Evolutionary conservation across 2,888 invertebrate species (phyloP).

Genomic region (Mechanitis messenoides): DNA sequence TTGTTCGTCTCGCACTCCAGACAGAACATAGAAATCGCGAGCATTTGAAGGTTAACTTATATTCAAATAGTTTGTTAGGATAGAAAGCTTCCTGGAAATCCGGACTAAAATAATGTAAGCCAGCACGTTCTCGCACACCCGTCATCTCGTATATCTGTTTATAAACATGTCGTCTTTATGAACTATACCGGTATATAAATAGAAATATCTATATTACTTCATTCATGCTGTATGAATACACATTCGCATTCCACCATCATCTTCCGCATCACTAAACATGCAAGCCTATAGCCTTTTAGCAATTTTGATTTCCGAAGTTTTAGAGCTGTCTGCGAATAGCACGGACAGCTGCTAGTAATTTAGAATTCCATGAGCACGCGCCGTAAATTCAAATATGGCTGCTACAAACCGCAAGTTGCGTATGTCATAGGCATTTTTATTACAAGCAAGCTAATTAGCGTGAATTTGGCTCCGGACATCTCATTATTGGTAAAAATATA

Average conservation of each 20-base stretch:
- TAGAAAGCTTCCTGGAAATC: constrained; percentile 55
- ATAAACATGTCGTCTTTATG: constrained; percentile 37
- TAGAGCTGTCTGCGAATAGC: constrained; percentile 43
- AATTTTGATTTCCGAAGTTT: constrained; percentile 43
- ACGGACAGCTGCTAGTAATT: constrained; percentile 52
- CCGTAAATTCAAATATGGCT: constrained; percentile 63
- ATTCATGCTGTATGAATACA: not conserved
- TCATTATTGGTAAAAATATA: no score
- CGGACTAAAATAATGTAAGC: constrained; percentile 32
- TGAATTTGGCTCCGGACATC: no score
- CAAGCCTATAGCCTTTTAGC: constrained; percentile 20
- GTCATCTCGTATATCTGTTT: constrained; percentile 44
- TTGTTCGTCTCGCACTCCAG: constrained; percentile 50
- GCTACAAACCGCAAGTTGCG: constrained; percentile 57
- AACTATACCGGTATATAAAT: constrained; percentile 25
- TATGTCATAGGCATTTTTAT: no score
- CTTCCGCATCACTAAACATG: constrained; percentile 7
- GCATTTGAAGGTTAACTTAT: constrained; percentile 64
- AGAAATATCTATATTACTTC: constrained; percentile 7
- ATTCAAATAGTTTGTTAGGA: constrained; percentile 43
- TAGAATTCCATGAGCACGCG: constrained; percentile 52
- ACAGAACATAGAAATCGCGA: constrained; percentile 49
- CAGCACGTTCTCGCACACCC: constrained; percentile 46
- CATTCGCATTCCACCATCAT: not conserved
- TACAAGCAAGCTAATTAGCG: no score